Evolutionary conservation across 2,888 invertebrate genomes (phyloP), one percentile per base, ranked within the genome.

Genomic region (Cryptosula pallasiana): DNA sequence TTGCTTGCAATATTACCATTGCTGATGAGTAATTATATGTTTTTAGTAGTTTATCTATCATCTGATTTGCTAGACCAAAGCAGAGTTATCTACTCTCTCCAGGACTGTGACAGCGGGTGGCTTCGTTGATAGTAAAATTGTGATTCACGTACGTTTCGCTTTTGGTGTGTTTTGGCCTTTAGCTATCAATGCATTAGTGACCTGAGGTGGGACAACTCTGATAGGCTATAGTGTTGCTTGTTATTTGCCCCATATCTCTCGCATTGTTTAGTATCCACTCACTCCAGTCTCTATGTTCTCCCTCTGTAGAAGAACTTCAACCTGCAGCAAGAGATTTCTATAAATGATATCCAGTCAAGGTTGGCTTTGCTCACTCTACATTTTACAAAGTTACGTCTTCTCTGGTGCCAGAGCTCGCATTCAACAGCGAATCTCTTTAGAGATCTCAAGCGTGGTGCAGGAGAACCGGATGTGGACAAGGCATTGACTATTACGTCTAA

Each of bases 361-460:
- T 86, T 99, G 72, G 91, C 95, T 77, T 87, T 98, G 45, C 88
- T 99, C n/a, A 96, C 98, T 0, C 87, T 98, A 77, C 94, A 96
- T 83, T 97, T 98, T 86, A 97, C 98, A 0, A 90, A 91, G 79
- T 87, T 99, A 75, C 91, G 94, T 77, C 87, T 98, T 9, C 91
- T 98, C 45, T 98, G 98, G 98, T 96, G 96, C 16, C 94, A 95
- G 1, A 94, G 92, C 83, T 96, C 98, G 0, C 93, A 94, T 83
- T 95, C 95, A 55, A 94, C 95, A 0, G 95, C 96, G 0, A 95
- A 98, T 85, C 87, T 98, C 69, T 97, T 98, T 85, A 92, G 95
- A 81, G 95, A 97, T 85, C 87, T 97, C 0, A 98, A 97, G 88
- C 92, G 92, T 85, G 23, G 72, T 3, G 90, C 91, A 83, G 89